Percentiles rank a stretch among this genome's conserved stretches.
These are phyloP conservation scores for Haemorhous mexicanus DNA, from an alignment of 2,113 vertebrate species.

Conservation along the genomic window DNA sequence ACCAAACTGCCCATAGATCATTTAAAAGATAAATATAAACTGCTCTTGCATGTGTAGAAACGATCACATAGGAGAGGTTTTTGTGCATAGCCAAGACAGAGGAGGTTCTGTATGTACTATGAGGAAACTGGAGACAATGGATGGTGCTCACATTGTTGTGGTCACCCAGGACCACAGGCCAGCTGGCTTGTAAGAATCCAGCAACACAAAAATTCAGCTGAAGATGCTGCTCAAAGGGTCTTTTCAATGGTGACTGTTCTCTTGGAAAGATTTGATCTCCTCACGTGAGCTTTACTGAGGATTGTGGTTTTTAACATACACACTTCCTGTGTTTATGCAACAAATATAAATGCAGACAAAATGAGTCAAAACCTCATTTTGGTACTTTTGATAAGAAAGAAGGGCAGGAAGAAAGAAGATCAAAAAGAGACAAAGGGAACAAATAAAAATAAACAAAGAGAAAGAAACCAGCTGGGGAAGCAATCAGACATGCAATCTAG, in stretches of 20 bases:
- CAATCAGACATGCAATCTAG: neutral
- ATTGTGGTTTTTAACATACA: neutral
- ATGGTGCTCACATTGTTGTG: neutral
- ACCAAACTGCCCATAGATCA: rapidly evolving
- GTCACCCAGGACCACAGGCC: neutral
- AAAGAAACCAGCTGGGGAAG: neutral
- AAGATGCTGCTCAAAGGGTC: neutral
- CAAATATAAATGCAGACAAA: neutral
- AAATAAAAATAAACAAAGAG: neutral
- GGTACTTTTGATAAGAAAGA: neutral
- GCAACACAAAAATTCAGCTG: neutral
- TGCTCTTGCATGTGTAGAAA: neutral
- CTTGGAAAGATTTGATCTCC: neutral
- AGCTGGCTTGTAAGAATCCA: neutral
- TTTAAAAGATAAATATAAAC: neutral
- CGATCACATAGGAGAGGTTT: neutral
- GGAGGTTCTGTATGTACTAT: neutral
- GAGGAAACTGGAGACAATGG: neutral
- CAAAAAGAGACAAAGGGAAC: neutral
- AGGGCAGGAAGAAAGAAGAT: neutral
- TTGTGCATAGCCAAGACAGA: neutral
- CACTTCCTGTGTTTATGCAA: neutral
- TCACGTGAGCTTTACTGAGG: neutral
- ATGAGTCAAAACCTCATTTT: neutral
- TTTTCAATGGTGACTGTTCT: neutral